Percentiles rank a stretch among this genome's conserved stretches.
These are phyloP conservation scores for Blennius ocellaris DNA, from an alignment of 2,113 vertebrate species.

Conservation along the genomic window DNA sequence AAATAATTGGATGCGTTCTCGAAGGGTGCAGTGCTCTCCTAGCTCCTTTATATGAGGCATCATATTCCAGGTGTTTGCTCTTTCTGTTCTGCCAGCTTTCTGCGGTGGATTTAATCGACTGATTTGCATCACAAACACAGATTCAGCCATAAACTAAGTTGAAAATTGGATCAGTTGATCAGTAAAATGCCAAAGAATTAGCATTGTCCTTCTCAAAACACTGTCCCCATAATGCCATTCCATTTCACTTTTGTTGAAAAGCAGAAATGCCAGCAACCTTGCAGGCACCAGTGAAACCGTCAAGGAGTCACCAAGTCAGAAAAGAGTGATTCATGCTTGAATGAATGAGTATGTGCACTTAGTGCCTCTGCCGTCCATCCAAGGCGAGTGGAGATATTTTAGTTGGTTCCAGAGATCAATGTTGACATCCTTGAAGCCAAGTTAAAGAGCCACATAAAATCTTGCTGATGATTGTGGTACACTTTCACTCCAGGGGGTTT, in stretches of 20 bases:
- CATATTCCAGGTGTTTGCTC: conserved; percentile 27
- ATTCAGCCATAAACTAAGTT: background rate
- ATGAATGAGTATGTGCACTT: background rate
- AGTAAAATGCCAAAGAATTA: background rate
- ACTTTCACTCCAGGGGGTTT: background rate
- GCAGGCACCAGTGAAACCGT: background rate
- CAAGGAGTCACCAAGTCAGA: background rate
- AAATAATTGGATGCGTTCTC: conserved; percentile 63
- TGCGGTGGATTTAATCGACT: background rate
- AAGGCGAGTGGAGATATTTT: background rate
- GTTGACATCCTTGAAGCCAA: background rate
- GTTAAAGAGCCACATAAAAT: background rate
- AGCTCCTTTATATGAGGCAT: conserved; percentile 54
- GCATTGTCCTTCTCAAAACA: too few species aligned
- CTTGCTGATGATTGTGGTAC: background rate
- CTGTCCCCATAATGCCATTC: too few species aligned
- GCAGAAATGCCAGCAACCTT: background rate
- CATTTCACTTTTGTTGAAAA: background rate
- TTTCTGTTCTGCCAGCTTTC: conserved; percentile 22
- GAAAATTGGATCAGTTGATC: background rate
- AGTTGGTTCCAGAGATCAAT: background rate
- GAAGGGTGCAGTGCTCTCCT: conserved; percentile 41
- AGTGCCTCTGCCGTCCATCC: background rate
- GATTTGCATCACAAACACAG: background rate
- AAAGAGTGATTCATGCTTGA: background rate